These are phyloP conservation scores for Bos taurus DNA, from an alignment of 2,113 vertebrate genomes.

Conservation along the genomic window DNA sequence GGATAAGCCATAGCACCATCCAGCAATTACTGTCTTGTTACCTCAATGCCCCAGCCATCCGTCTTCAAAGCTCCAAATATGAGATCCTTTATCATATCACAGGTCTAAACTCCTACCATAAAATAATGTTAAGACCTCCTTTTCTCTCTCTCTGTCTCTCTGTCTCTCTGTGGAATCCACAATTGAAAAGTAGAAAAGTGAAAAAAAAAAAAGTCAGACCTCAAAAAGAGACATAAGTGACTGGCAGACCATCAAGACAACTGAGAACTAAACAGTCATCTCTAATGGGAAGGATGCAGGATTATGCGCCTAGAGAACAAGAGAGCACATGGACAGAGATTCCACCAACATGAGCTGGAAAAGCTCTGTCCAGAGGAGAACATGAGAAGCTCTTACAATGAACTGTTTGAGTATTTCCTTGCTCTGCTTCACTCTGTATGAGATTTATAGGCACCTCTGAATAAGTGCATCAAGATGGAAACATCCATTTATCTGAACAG, in stretches of 20 bases:
- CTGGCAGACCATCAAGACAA: background rate
- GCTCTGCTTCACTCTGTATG: background rate
- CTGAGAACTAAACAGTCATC: background rate
- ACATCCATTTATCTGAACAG: background rate
- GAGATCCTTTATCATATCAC: background rate
- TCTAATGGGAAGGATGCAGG: background rate
- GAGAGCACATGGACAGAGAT: background rate
- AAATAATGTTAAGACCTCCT: background rate
- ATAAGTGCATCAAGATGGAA: background rate
- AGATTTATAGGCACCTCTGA: background rate
- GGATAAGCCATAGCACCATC: background rate
- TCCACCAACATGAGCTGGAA: background rate
- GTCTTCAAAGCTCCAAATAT: background rate
- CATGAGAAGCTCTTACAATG: background rate
- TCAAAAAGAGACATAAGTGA: background rate
- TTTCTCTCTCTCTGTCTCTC: background rate
- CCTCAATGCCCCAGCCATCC: background rate
- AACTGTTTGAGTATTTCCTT: background rate
- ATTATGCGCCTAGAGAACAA: background rate
- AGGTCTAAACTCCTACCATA: background rate
- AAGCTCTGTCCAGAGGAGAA: background rate
- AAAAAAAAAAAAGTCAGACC: background rate
- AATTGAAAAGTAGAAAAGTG: background rate
- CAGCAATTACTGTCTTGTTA: background rate
- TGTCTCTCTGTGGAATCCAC: background rate